Evolutionary conservation across 2,113 vertebrate genomes (phyloP).

Genomic region (Brienomyrus longianalis): DNA sequence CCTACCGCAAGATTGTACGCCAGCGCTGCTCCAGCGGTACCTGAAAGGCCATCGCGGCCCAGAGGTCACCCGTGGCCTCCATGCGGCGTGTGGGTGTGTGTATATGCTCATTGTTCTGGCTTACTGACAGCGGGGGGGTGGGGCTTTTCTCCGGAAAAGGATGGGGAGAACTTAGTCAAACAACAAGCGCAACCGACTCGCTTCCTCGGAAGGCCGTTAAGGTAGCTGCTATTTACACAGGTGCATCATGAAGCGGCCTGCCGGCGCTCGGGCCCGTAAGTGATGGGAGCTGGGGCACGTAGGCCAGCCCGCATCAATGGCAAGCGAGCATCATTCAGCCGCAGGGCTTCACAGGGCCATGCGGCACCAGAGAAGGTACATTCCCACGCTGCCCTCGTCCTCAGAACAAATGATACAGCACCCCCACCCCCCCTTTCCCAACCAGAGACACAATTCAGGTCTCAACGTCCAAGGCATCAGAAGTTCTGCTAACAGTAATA

Average conservation of each 20-base stretch:
- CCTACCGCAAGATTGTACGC: background rate
- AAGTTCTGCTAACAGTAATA: background rate
- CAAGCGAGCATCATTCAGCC: background rate
- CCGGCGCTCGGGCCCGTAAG: slow-evolving; percentile 16
- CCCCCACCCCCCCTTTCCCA: background rate
- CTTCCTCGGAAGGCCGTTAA: slow-evolving; percentile 24
- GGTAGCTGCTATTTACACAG: slow-evolving; percentile 45
- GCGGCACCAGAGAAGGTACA: background rate
- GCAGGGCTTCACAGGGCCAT: background rate
- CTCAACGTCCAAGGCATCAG: background rate
- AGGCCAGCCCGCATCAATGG: background rate
- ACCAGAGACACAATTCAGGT: background rate
- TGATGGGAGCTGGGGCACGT: slow-evolving; percentile 24
- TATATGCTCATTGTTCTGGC: background rate
- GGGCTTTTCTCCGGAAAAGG: slow-evolving; percentile 9
- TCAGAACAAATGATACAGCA: background rate
- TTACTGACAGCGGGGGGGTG: slow-evolving; percentile 20
- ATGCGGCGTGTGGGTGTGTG: background rate
- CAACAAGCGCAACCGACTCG: slow-evolving; percentile 42
- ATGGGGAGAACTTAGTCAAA: slow-evolving; percentile 54
- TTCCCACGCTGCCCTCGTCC: background rate
- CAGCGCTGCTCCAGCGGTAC: background rate
- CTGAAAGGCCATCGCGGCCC: background rate
- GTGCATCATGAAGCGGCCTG: slow-evolving; percentile 26
- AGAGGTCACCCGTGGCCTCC: background rate